These are phyloP conservation scores for Burhinus oedicnemus DNA, from an alignment of 2,113 vertebrate species.

Conservation along the genomic window DNA sequence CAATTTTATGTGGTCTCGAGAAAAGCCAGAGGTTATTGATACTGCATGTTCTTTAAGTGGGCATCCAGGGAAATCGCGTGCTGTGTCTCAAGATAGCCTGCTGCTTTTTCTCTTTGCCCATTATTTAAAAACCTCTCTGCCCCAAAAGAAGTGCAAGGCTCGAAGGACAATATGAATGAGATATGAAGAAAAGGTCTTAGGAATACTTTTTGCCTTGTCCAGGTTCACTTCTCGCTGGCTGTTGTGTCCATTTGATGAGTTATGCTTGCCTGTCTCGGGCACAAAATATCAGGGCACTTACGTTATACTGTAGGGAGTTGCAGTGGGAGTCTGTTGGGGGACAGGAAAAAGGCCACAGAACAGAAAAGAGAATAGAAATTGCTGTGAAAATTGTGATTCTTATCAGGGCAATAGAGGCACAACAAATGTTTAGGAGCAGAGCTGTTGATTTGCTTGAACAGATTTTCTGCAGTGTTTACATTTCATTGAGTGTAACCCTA, in stretches of 20 bases:
- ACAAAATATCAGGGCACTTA: neutral
- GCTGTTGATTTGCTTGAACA: neutral
- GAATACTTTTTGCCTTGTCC: neutral
- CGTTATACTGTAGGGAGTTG: accelerated
- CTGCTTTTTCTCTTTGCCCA: neutral
- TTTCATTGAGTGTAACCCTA: neutral
- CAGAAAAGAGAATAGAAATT: neutral
- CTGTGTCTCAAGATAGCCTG: neutral
- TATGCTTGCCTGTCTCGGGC: neutral
- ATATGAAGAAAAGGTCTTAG: neutral
- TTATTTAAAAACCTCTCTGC: neutral
- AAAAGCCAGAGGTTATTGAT: neutral
- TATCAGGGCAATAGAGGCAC: neutral
- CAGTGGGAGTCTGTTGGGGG: neutral
- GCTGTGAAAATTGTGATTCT: neutral
- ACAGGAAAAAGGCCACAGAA: neutral
- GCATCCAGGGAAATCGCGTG: neutral
- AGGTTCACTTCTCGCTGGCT: neutral
- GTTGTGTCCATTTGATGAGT: neutral
- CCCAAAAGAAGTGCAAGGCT: neutral
- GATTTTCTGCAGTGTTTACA: neutral
- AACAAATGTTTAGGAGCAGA: neutral
- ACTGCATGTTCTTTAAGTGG: accelerated
- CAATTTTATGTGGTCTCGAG: neutral
- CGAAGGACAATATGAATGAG: neutral